Conservation (phyloP, 2,113 vertebrate genomes). For the Chionodraco myersi region DNA sequence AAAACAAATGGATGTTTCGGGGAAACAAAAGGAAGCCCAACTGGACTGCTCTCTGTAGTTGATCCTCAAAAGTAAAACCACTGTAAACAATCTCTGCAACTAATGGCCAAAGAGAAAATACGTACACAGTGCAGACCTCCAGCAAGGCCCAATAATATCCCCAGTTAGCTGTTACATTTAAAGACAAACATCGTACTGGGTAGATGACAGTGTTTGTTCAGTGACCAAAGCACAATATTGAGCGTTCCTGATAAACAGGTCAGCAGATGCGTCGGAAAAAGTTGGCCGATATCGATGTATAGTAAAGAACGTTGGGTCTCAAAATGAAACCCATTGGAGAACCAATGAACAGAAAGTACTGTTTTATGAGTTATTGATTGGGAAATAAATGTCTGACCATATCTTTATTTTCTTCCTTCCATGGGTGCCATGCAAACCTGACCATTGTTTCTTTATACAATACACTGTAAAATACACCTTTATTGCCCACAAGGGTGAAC, state of each 20-base stretch:
- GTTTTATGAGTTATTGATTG: neutral
- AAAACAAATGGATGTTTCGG: constrained; percentile 27
- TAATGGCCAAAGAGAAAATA: constrained; percentile 37
- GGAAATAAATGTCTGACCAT: neutral
- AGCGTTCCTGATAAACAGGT: neutral
- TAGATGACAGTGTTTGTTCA: constrained; percentile 7
- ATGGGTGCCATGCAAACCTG: neutral
- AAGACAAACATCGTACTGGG: constrained; percentile 16
- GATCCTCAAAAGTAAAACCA: constrained; percentile 25
- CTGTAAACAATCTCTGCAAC: constrained; percentile 26
- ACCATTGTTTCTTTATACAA: neutral
- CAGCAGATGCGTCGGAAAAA: neutral
- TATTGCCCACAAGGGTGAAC: no score
- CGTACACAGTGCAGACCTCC: constrained; percentile 22
- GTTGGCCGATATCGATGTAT: neutral
- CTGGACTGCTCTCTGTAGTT: constrained; percentile 11
- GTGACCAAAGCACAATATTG: constrained; percentile 14
- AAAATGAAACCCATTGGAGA: neutral
- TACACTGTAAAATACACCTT: no score
- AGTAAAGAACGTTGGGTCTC: constrained; percentile 14
- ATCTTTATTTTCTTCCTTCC: constrained; percentile 23
- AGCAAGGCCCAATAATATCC: constrained; percentile 40
- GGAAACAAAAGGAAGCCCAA: constrained; percentile 1
- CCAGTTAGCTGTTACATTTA: constrained; percentile 33
- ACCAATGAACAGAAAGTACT: constrained; percentile 7